Evolutionary conservation across 2,797 vertebrate species (phyloP).

Genomic region (Meriones psammophilus): DNA sequence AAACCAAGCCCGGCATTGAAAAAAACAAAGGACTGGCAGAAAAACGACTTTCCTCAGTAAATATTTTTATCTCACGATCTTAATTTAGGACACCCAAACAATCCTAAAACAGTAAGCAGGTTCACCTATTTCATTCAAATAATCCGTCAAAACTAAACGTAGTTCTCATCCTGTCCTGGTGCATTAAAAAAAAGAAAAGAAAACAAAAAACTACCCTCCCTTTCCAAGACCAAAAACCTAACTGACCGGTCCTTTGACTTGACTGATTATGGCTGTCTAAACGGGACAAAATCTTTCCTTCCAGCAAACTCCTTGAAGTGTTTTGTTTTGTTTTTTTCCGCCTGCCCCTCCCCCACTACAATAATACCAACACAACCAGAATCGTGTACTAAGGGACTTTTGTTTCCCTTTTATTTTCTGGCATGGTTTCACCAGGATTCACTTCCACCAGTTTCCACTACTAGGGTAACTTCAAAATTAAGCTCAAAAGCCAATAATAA

Average conservation of each 20-base stretch:
- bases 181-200: neutral
- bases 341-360: conserved; percentile 1
- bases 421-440: conserved; percentile 15
- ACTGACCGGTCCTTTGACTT: neutral
- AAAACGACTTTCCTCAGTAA: neutral
- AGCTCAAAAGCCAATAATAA: neutral
- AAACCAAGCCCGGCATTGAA: conserved; percentile 34
- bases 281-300: conserved; percentile 9
- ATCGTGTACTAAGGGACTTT: neutral
- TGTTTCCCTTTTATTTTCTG: neutral
- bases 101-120: neutral
- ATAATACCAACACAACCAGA: neutral
- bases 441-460: neutral
- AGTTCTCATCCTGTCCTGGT: neutral
- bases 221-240: conserved; percentile 37
- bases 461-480: neutral
- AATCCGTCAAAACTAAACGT: conserved; percentile 8
- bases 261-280: neutral
- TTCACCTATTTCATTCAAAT: neutral
- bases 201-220: neutral
- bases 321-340: neutral
- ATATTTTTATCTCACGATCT: conserved; percentile 38
- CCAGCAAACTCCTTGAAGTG: neutral
- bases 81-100: neutral
- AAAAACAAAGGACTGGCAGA: neutral